These are phyloP conservation scores for Alethe castanea DNA, from an alignment of 2,113 vertebrate genomes.

Conservation along the genomic window DNA sequence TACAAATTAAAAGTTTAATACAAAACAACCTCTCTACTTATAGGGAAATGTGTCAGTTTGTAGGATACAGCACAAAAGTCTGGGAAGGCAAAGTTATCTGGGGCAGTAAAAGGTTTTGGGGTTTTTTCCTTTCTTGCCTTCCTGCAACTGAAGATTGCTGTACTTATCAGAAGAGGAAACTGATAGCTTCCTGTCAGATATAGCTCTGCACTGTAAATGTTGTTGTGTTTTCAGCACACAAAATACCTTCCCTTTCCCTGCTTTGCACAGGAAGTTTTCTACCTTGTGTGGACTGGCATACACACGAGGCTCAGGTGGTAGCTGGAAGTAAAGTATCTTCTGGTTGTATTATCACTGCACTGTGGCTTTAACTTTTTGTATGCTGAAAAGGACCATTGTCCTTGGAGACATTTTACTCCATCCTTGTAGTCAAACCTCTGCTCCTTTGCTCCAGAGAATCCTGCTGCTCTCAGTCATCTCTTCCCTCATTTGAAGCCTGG, in stretches of 20 bases:
- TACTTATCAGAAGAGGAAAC: not conserved
- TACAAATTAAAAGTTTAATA: not conserved
- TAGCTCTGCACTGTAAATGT: not conserved
- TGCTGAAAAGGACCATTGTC: not conserved
- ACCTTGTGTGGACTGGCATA: not conserved
- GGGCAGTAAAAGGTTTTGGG: not conserved
- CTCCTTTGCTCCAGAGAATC: not conserved
- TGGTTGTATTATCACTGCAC: not conserved
- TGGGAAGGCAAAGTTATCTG: not conserved
- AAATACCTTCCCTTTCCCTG: not conserved
- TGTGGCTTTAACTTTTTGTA: not conserved
- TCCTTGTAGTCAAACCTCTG: not conserved
- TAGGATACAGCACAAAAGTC: not conserved
- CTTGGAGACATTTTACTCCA: not conserved
- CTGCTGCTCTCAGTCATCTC: not conserved
- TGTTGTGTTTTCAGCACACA: not conserved
- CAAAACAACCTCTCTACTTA: not conserved
- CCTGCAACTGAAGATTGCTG: not conserved
- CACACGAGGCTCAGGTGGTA: not conserved
- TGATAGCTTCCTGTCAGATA: not conserved
- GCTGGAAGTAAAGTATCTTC: not conserved
- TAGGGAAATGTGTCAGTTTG: not conserved
- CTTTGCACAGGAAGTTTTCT: not conserved
- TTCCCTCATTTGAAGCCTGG: not conserved
- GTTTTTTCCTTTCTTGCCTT: not conserved